Evolutionary conservation across 2,113 vertebrate genomes (phyloP).

Genomic region (Silurus asotus): DNA sequence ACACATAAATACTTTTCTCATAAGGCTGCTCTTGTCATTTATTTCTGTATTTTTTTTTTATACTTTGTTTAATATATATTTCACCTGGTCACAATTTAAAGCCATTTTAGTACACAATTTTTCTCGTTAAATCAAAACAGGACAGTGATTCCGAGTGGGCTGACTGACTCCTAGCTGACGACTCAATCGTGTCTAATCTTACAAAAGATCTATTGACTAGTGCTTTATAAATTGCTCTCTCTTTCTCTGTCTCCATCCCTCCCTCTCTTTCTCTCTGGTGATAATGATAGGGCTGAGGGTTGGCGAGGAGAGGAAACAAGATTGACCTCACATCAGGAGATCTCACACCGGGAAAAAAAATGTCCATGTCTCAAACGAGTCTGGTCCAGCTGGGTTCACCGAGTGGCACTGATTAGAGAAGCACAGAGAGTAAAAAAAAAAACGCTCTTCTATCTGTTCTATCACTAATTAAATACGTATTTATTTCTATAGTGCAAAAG

Average conservation of each 20-base stretch:
- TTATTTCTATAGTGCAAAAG: no score
- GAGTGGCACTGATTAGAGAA: neutral
- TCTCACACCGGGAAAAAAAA: constrained; percentile 7
- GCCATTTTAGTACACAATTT: neutral
- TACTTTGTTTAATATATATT: neutral
- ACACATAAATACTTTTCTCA: neutral
- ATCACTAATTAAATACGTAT: neutral
- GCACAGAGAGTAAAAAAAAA: neutral
- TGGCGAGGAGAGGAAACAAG: constrained; percentile 32
- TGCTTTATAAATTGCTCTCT: constrained; percentile 51
- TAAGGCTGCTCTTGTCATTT: neutral
- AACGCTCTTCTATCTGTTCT: neutral
- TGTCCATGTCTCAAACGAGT: neutral
- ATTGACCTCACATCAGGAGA: constrained; percentile 30
- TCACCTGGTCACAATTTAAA: neutral
- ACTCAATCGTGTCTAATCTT: constrained; percentile 63
- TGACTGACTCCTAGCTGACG: constrained; percentile 53
- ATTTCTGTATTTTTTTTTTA: neutral
- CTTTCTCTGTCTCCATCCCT: constrained; percentile 19
- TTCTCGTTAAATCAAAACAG: neutral
- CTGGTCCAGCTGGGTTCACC: constrained; percentile 1
- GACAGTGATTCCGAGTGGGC: neutral
- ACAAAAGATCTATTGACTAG: constrained; percentile 67
- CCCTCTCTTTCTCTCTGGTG: constrained; percentile 39
- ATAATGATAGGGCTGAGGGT: constrained; percentile 40